Evolutionary conservation across 2,888 invertebrate species (phyloP).

Genomic region (Pseudococcus jackbeardsleyi): DNA sequence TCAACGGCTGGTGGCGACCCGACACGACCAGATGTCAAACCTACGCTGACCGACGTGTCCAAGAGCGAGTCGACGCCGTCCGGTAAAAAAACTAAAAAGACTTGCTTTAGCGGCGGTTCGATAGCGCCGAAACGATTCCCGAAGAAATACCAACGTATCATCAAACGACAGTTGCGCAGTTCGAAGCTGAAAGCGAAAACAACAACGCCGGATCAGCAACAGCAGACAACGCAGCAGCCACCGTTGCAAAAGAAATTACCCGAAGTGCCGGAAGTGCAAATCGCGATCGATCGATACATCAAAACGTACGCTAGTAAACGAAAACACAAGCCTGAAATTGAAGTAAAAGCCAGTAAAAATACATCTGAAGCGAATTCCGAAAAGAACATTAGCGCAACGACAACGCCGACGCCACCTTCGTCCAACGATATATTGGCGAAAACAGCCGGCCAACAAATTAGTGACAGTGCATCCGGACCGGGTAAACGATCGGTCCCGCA

Average conservation of each 20-base stretch:
- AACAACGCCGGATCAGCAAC: constrained; percentile 15
- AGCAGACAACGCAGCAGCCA: background rate
- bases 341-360: background rate
- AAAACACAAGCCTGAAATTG: constrained; percentile 61
- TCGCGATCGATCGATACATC: constrained; percentile 65
- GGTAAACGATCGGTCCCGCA: no score
- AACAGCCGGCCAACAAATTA: no score
- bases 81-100: constrained; percentile 4
- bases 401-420: no score
- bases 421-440: no score
- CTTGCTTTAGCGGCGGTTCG: constrained; percentile 17
- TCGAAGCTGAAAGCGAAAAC: constrained; percentile 53
- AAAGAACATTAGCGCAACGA: background rate
- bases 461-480: no score
- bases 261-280: constrained; percentile 67
- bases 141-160: constrained; percentile 64
- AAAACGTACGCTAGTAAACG: constrained; percentile 65
- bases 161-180: constrained; percentile 60
- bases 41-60: background rate
- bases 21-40: no score
- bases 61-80: background rate
- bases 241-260: constrained; percentile 55
- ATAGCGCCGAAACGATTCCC: constrained; percentile 61
- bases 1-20: background rate
- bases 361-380: background rate